Conservation (phyloP, 2,888 invertebrate species). For the Scaptomyza caliginosa region DNA sequence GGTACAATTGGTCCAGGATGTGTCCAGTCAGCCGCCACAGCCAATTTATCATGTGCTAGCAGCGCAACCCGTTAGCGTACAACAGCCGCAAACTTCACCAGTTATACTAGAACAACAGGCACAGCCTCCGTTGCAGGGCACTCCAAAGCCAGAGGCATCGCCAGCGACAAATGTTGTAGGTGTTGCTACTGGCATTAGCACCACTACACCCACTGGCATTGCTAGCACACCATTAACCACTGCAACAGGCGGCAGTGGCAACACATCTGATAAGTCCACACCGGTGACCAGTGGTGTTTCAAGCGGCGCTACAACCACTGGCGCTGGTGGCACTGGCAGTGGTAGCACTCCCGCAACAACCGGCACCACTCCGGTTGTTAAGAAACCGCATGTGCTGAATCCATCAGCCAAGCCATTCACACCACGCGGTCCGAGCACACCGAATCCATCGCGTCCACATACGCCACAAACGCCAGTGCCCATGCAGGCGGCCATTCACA, state of each 20-base stretch:
- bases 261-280: slow-evolving; percentile 42
- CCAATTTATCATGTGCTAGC: slow-evolving; percentile 66
- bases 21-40: slow-evolving; percentile 49
- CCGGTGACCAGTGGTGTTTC: slow-evolving; percentile 27
- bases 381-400: slow-evolving; percentile 91
- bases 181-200: slow-evolving; percentile 28
- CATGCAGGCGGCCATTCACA: slow-evolving; percentile 80
- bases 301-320: slow-evolving; percentile 6
- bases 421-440: slow-evolving; percentile 88
- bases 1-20: slow-evolving; percentile 46
- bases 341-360: slow-evolving; percentile 39
- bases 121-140: slow-evolving; percentile 49
- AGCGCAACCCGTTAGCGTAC: slow-evolving; percentile 52
- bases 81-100: slow-evolving; percentile 73
- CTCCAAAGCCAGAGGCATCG: slow-evolving; percentile 61
- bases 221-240: slow-evolving; percentile 50
- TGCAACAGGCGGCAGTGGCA: slow-evolving; percentile 20
- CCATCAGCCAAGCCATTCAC: slow-evolving; percentile 95
- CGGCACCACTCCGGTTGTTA: slow-evolving; percentile 73
- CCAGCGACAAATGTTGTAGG: slow-evolving; percentile 45
- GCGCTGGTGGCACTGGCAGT: slow-evolving; percentile 18
- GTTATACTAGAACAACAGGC: slow-evolving; percentile 63
- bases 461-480: slow-evolving; percentile 91
- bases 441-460: slow-evolving; percentile 89
- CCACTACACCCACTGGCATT: slow-evolving; percentile 60